phyloP scores from a whole-genome alignment of 2,113 vertebrate species.

The Rutilus rutilus region DNA sequence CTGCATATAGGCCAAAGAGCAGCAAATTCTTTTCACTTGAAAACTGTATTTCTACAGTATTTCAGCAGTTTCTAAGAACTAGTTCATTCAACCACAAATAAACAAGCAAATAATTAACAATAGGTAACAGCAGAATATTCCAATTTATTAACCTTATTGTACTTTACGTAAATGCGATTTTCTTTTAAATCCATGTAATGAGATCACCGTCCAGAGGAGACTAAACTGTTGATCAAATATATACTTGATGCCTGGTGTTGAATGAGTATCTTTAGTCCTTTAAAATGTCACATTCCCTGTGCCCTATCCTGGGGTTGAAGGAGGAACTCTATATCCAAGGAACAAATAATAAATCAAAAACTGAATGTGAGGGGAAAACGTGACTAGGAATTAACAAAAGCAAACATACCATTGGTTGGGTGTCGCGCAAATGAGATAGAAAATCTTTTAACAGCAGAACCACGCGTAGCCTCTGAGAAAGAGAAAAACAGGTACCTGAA shows the following conservation, averaged over 20 bases:
- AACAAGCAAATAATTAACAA: not conserved
- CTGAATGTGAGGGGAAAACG: slow-evolving; percentile 58
- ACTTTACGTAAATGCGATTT: not conserved
- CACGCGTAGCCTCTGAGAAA: slow-evolving; percentile 93
- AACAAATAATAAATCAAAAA: slow-evolving; percentile 75
- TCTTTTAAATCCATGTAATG: not conserved
- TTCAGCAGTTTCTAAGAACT: not conserved
- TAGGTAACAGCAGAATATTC: not conserved
- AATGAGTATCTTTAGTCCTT: slow-evolving; percentile 43
- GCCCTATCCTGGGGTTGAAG: slow-evolving; percentile 27
- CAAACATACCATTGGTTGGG: slow-evolving; percentile 97
- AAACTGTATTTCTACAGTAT: not conserved
- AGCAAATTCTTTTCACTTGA: not conserved
- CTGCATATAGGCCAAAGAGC: not conserved
- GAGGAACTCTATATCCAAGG: slow-evolving; percentile 74
- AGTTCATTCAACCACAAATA: not conserved
- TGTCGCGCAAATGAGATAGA: slow-evolving; percentile 98
- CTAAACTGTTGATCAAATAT: not conserved
- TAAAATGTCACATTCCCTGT: slow-evolving; percentile 41
- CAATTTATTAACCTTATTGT: not conserved
- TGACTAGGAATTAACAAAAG: slow-evolving; percentile 85
- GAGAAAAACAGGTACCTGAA: slow-evolving; percentile 95
- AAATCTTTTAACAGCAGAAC: slow-evolving; percentile 97
- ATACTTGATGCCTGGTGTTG: slow-evolving; percentile 33
- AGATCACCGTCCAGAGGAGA: slow-evolving; percentile 16